Conservation (phyloP, 2,888 invertebrate genomes). For the Cataglyphis altisquamis region DNA sequence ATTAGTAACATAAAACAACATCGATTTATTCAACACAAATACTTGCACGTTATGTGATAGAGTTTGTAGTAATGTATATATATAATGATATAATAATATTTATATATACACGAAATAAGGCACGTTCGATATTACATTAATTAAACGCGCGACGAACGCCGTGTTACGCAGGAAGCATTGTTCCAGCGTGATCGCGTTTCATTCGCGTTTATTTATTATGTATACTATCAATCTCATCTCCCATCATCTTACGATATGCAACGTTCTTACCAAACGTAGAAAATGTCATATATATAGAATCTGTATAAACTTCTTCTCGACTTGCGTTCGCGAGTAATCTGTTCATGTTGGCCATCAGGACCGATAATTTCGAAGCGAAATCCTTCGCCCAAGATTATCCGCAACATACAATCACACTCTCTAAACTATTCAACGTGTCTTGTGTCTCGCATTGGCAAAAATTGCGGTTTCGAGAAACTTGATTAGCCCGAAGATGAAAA, state of each 20-base stretch:
- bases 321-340: slow-evolving; percentile 65
- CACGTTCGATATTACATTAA: slow-evolving; percentile 85
- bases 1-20: slow-evolving; percentile 84
- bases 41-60: slow-evolving; percentile 83
- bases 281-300: slow-evolving; percentile 81
- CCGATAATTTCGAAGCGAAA: slow-evolving; percentile 20
- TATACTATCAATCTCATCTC: slow-evolving; percentile 39
- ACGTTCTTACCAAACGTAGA: slow-evolving; percentile 84
- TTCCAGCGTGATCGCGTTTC: slow-evolving; percentile 12
- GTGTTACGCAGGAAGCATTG: slow-evolving; percentile 59
- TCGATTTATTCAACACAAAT: slow-evolving; percentile 85
- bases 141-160: slow-evolving; percentile 77
- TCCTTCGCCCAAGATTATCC: slow-evolving; percentile 21
- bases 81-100: slow-evolving; percentile 80
- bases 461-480: slow-evolving; percentile 45
- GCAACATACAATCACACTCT: slow-evolving; percentile 28
- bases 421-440: slow-evolving; percentile 29
- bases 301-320: slow-evolving; percentile 77
- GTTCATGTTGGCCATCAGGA: neutral
- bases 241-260: slow-evolving; percentile 83
- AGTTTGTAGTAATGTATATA: slow-evolving; percentile 78
- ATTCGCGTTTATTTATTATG: slow-evolving; percentile 41
- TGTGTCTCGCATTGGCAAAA: slow-evolving; percentile 44
- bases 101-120: slow-evolving; percentile 84
- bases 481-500: slow-evolving; percentile 50